These are phyloP conservation scores for Coreius guichenoti DNA, from an alignment of 2,797 vertebrate genomes.

Conservation along the genomic window DNA sequence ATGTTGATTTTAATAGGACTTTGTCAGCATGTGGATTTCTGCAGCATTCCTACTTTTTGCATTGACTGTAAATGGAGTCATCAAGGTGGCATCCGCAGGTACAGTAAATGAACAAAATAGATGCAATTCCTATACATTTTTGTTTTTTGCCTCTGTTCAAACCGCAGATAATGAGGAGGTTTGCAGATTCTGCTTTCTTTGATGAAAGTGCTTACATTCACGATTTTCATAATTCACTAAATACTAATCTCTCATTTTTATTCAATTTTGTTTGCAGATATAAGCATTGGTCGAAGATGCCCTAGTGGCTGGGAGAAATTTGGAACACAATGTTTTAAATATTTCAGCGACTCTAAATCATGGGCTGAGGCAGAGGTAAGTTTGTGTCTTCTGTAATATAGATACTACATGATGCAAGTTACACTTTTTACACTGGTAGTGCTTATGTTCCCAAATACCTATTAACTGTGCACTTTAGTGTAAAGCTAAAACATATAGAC, in stretches of 20 bases:
- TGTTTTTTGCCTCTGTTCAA: neutral
- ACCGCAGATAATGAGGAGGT: neutral
- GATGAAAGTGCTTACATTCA: neutral
- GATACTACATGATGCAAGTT: neutral
- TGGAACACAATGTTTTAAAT: slow-evolving; percentile 47
- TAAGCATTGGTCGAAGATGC: neutral
- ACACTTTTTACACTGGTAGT: neutral
- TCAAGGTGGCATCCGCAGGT: neutral
- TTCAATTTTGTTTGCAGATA: neutral
- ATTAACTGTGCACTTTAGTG: neutral
- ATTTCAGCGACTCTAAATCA: neutral
- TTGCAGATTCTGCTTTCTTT: neutral
- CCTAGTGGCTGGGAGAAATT: neutral
- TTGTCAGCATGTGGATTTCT: slow-evolving; percentile 24
- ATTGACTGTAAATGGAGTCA: slow-evolving; percentile 7
- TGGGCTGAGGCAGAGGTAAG: slow-evolving; percentile 54
- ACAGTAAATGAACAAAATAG: neutral
- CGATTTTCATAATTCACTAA: neutral
- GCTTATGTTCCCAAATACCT: neutral
- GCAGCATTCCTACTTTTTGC: slow-evolving; percentile 11
- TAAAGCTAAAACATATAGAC: neutral
- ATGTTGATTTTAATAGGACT: slow-evolving; percentile 7
- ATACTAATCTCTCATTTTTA: neutral
- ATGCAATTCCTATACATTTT: neutral
- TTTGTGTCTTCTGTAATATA: neutral